A percentile compares a stretch with the other conserved stretches of the same genome.
phyloP scores from a whole-genome alignment of 2,113 vertebrate species.

The Phalacrocorax aristotelis region DNA sequence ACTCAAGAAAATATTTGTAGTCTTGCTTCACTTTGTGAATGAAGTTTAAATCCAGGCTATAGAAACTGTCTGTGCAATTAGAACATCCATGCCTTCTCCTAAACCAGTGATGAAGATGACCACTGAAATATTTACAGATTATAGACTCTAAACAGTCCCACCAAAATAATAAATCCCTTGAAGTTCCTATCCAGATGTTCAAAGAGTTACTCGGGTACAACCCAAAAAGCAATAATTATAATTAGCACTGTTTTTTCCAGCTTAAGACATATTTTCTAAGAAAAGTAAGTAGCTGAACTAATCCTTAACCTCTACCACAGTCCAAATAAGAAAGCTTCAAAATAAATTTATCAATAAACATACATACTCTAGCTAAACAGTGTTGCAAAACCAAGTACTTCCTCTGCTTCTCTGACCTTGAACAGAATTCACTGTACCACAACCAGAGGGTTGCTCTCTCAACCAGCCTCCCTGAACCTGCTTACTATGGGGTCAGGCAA shows the following conservation, averaged over 20 bases:
- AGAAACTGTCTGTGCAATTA: background rate
- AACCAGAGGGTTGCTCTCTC: background rate
- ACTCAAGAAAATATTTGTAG: background rate
- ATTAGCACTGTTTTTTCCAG: background rate
- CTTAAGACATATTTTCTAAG: background rate
- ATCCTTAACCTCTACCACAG: background rate
- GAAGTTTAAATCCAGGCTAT: background rate
- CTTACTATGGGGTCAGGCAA: background rate
- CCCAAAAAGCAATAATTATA: background rate
- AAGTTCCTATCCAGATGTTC: background rate
- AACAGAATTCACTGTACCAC: background rate
- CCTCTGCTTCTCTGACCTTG: background rate
- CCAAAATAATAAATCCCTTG: background rate
- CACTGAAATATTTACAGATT: background rate
- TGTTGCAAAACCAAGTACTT: background rate
- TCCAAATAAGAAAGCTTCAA: background rate
- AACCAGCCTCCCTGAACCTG: background rate
- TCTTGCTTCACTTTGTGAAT: background rate
- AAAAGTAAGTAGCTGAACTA: background rate
- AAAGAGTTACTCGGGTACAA: background rate
- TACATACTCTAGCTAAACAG: background rate
- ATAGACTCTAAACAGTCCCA: background rate
- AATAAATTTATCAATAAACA: background rate
- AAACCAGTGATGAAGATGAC: background rate
- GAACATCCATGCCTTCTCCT: background rate